Base-by-base conservation (phyloP, 2,797 vertebrate species). In the Spinus pinus region DNA sequence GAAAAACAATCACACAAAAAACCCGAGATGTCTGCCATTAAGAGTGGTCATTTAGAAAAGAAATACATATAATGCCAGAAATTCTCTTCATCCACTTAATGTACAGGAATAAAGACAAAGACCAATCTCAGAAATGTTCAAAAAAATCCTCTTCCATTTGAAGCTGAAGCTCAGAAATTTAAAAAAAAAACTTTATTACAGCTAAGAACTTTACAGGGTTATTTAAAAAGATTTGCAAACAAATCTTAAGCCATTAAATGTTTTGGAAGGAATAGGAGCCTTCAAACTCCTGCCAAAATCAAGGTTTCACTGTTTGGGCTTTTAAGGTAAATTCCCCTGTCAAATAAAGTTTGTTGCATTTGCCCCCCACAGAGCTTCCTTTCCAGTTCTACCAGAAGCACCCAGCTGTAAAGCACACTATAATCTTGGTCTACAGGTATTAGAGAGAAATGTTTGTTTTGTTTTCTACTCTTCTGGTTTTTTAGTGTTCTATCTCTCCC, bases 171-270 rank as follows among this genome's bases (percentile, higher is more conserved):
- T 84, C 62, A 75, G 33, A 84, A 93, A 83, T 72, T 72, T 42
- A 50, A 70, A 89, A 92, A 84, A 88, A 92, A 84, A 37, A 37
- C n/a, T 33, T 70, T 66, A 53, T 19, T 47, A 61, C 6, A 3
- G 39, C 51, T 90, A 91, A 96, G 65, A 37, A 84, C 33, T 90
- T 95, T 17, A 83, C 19, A 83, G 77, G 79, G 81, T 86, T 93
- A 90, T 75, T 75, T 88, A 56, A 86, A 90, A 65, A 95, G 50
- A 62, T 88, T 62, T 81, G 61, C 77, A 95, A 95, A 86, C 72
- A 91, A 78, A 79, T 72, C 88, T 91, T 75, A 87, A 94, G 14
- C 42, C 66, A 90, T 58, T 7, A 90, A 83, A 86, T n/a, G 4
- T 65, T 94, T 62, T 88, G 50, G 62, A 96, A 86, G 35, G 44